These are phyloP conservation scores for Sinocyclocheilus anshuiensis DNA, from an alignment of 2,113 vertebrate genomes.

Conservation along the genomic window DNA sequence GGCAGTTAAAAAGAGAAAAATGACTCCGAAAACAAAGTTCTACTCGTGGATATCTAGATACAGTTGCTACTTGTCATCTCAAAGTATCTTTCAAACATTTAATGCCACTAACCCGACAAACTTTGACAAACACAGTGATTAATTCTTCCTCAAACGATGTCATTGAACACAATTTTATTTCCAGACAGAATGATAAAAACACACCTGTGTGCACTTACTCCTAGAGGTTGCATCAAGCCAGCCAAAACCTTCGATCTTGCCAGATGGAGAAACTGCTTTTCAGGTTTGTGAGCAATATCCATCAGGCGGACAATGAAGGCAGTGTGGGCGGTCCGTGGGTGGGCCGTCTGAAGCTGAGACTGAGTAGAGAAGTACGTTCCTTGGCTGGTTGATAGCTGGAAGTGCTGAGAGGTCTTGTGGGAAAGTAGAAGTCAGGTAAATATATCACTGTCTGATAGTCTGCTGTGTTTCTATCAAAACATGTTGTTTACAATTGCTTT, in stretches of 20 bases:
- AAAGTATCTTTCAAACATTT: background rate
- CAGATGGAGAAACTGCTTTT: slow-evolving; percentile 17
- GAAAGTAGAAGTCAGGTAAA: slow-evolving; percentile 14
- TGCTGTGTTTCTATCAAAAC: background rate
- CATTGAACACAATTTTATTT: background rate
- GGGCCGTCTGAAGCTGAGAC: slow-evolving; percentile 7
- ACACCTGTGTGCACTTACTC: background rate
- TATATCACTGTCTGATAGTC: slow-evolving; percentile 6
- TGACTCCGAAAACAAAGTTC: background rate
- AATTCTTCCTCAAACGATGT: background rate
- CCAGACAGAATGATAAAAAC: slow-evolving; percentile 7
- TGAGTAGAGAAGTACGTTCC: background rate
- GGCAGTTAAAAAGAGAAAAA: background rate
- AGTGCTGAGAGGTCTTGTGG: slow-evolving; percentile 5
- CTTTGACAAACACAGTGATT: slow-evolving; percentile 4
- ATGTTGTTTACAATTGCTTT: background rate
- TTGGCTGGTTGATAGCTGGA: slow-evolving; percentile 7
- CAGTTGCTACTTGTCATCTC: background rate
- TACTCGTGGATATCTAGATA: background rate
- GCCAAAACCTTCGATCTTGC: background rate
- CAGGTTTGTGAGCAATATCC: slow-evolving; percentile 2
- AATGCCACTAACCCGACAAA: slow-evolving; percentile 13
- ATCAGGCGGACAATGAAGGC: slow-evolving; percentile 5
- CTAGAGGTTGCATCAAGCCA: slow-evolving; percentile 5
- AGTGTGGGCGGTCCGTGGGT: background rate